Conservation (phyloP, 30 jellyfish, hydroid and myxozoan species). For the Catostylus mosaicus region DNA sequence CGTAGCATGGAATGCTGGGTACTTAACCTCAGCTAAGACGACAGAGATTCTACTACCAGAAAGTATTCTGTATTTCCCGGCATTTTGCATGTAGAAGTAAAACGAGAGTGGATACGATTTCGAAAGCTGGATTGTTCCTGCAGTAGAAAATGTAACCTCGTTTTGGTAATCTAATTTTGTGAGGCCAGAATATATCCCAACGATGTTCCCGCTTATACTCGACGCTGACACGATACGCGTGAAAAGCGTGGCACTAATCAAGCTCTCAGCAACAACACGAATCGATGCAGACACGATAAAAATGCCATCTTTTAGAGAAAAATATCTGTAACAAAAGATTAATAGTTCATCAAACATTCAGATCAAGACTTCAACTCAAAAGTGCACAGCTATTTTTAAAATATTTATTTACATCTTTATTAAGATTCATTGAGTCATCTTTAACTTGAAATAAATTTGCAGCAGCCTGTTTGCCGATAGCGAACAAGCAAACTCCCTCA, state of each 20-base stretch:
- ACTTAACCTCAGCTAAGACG: conserved; percentile 46
- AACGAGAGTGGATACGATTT: conserved; percentile 51
- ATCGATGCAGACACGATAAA: conserved; percentile 68
- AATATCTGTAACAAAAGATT: conserved; percentile 48
- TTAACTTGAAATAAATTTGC: too few relatives aligned
- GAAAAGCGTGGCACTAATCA: conserved; percentile 19
- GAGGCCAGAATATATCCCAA: conserved; percentile 41
- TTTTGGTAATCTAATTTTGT: conserved; percentile 24
- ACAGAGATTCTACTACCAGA: conserved; percentile 86
- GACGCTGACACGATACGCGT: conserved; percentile 38
- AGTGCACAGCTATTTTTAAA: too few relatives aligned
- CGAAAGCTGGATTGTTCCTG: conserved; percentile 67
- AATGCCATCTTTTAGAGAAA: conserved; percentile 38
- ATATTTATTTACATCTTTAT: too few relatives aligned
- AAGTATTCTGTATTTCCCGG: conserved; percentile 59
- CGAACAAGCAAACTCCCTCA: too few relatives aligned
- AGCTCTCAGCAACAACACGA: conserved; percentile 62
- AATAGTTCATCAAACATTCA: too few relatives aligned
- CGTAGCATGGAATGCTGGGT: conserved; percentile 82
- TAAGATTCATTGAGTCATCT: too few relatives aligned
- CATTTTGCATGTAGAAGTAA: conserved; percentile 59
- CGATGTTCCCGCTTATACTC: conserved; percentile 36
- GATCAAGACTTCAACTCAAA: not conserved
- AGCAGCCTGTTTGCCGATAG: too few relatives aligned
- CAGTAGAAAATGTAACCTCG: conserved; percentile 34